Base-by-base conservation (phyloP, 2,888 invertebrate species). In the Miltochrista miniata region DNA sequence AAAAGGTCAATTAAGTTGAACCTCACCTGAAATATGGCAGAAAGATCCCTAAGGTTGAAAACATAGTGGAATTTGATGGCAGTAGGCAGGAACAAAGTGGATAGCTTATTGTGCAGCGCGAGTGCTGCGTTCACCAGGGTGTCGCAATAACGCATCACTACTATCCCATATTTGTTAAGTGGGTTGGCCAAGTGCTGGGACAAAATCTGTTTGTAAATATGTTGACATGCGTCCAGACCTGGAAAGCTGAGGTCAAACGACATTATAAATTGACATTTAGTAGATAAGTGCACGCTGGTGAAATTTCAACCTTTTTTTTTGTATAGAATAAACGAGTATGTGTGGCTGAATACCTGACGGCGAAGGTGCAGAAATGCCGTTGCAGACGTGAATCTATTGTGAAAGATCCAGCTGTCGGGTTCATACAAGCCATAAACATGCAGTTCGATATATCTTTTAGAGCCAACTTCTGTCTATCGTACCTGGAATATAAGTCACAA, bases 391-490 rank as follows among this genome's bases (percentile, higher is more conserved):
- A 94, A 89, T 98, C 96, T 50, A 98, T 98, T 13, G 97, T 97
- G 80, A 98, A 98, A 48, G 97, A 97, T 14, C 98, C 98, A 12
- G 98, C 97, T 0, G 98, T 98, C 0, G 98, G 98, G 86, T 98
- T 98, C 98, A 99, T 98, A 81, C 97, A 97, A 0, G 98, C 96
- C 13, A 98, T 95, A 81, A 98, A 98, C 91, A 98, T 98, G 37
- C 97, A 96, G 79, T 98, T 97, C 69, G 96, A 96, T 69, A 98
- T 97, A 55, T 98, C 98, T 79, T 98, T 98, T 10, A 98, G 81
- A 0, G 95, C 92, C 55, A 98, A 90, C 78, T 98, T 98, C 41
- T 93, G 90, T 51, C 98, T 91, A 78, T 99, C 98, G 79, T 98
- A 99, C 94, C 94, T 94, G 61, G 11, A 73, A 70, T 4, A 34